Base-by-base conservation (phyloP, 2,113 vertebrate genomes). In the Sander lucioperca region DNA sequence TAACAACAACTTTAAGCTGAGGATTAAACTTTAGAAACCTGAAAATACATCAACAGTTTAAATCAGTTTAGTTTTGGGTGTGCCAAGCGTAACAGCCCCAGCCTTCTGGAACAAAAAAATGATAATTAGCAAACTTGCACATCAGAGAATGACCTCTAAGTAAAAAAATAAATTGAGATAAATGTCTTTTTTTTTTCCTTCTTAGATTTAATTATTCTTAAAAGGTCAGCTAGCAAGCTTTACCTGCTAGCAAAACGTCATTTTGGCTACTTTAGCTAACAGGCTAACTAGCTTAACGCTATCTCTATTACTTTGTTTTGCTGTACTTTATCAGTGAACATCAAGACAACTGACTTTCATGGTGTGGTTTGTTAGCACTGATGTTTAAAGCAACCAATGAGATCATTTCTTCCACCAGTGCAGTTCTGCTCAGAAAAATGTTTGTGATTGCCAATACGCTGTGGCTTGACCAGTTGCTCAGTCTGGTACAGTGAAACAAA, bases 401-500 rank as follows among this genome's bases (percentile, higher is more conserved):
- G 78, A 56, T 83, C 48, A 67, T 73, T 76, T 73, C 77, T 51
- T 4, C 72, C 74, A 48, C 74, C 68, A 21, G 71, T 13, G 59
- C 62, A 13, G 71, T 12, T 53, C 23, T 12, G 48, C 63, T 62
- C 30, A 75, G 59, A 85, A 64, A 77, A 90, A 89, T 85, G 86
- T 91, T 91, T 89, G 76, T 53, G 54, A 80, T 86, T 72, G 82
- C 89, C 90, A 89, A 27, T 50, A 59, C 62, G 6, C 4, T 83
- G 92, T 74, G 82, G 82, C 75, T 84, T 88, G 74, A 73, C 67
- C 69, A 13, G 16, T 30, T 30, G 77, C 58, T 68, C 69, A n/a
- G 53, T 15, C 77, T 67, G 23, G 10, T 45, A 15, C 73, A 53
- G 79, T 6, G 78, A 86, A 87, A 85, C 83, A 89, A 92, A 91